phyloP scores from a whole-genome alignment of 2,888 invertebrate genomes.

The Drosophila infuscata region DNA sequence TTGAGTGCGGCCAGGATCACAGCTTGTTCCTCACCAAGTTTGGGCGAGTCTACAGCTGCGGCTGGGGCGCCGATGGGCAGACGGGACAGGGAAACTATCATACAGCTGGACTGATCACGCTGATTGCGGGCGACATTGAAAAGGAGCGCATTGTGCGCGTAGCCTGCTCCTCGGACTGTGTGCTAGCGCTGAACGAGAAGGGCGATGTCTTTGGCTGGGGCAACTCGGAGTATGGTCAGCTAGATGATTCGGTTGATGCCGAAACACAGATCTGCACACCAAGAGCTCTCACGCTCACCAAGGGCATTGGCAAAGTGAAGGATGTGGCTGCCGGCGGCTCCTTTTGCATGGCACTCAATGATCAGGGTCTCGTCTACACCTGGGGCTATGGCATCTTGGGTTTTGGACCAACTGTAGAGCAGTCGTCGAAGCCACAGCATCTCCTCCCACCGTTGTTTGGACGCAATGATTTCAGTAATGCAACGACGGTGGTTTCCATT shows the following conservation, averaged over 20 bases:
- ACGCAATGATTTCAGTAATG: conserved; percentile 91
- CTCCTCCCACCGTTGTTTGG: conserved; percentile 95
- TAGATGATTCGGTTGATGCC: conserved; percentile 85
- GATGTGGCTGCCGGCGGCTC: conserved; percentile 95
- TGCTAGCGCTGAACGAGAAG: conserved; percentile 94
- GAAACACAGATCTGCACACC: conserved; percentile 90
- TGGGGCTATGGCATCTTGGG: conserved; percentile 98
- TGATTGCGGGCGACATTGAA: conserved; percentile 92
- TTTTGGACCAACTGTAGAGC: conserved; percentile 92
- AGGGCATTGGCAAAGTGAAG: conserved; percentile 90
- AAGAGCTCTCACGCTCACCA: conserved; percentile 87
- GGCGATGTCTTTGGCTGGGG: conserved; percentile 99
- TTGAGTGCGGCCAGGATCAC: conserved; percentile 95
- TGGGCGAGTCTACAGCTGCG: conserved; percentile 94
- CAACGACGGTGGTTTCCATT: conserved; percentile 88
- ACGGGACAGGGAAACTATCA: conserved; percentile 92
- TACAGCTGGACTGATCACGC: conserved; percentile 87
- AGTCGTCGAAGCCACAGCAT: conserved; percentile 88
- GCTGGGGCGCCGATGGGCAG: conserved; percentile 98
- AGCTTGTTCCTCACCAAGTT: conserved; percentile 89
- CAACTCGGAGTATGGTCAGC: conserved; percentile 96
- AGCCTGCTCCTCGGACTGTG: conserved; percentile 93
- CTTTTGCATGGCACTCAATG: conserved; percentile 93
- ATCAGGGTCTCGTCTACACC: conserved; percentile 92
- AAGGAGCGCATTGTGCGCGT: conserved; percentile 93